Percentiles rank a stretch among this genome's conserved stretches.
Conservation (phyloP, 2,797 vertebrate genomes). For the Ctenopoma kingsleyae region DNA sequence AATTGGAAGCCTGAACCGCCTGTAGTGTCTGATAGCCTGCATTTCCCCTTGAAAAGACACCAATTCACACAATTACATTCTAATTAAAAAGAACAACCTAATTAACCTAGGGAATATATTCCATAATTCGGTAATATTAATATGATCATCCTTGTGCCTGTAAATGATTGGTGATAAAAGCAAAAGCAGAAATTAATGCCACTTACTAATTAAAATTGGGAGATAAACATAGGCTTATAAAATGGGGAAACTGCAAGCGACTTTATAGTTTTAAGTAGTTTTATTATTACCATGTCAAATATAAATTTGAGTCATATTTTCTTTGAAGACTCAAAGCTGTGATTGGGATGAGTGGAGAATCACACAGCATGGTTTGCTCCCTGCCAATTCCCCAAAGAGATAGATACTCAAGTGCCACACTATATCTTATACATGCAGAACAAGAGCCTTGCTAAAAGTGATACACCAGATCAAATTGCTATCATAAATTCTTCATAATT, state of each 20-base stretch:
- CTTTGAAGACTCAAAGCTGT: slow-evolving; percentile 82
- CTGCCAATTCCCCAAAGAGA: slow-evolving; percentile 77
- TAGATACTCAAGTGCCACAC: slow-evolving; percentile 68
- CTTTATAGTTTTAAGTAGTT: slow-evolving; percentile 85
- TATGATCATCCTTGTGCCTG: slow-evolving; percentile 77
- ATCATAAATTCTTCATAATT: slow-evolving; percentile 80
- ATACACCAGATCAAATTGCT: slow-evolving; percentile 79
- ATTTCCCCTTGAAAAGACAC: slow-evolving; percentile 77
- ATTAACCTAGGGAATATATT: slow-evolving; percentile 84
- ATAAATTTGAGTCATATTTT: slow-evolving; percentile 77
- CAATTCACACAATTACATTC: slow-evolving; percentile 81
- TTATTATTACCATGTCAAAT: slow-evolving; percentile 83
- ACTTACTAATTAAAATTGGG: slow-evolving; percentile 84
- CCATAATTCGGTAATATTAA: slow-evolving; percentile 81
- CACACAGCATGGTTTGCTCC: slow-evolving; percentile 70
- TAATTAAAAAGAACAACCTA: slow-evolving; percentile 87
- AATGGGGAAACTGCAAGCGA: slow-evolving; percentile 73
- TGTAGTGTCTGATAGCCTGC: slow-evolving; percentile 61
- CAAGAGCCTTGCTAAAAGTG: slow-evolving; percentile 72
- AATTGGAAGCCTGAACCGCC: slow-evolving; percentile 30
- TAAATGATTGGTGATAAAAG: slow-evolving; percentile 85
- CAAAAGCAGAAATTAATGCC: slow-evolving; percentile 82
- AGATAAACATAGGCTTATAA: slow-evolving; percentile 82
- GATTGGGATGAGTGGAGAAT: slow-evolving; percentile 74
- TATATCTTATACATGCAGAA: slow-evolving; percentile 81